Percentiles rank a stretch among this genome's conserved stretches.
Evolutionary conservation across 2,113 vertebrate genomes (phyloP).

Genomic region (Dasyprocta punctata): DNA sequence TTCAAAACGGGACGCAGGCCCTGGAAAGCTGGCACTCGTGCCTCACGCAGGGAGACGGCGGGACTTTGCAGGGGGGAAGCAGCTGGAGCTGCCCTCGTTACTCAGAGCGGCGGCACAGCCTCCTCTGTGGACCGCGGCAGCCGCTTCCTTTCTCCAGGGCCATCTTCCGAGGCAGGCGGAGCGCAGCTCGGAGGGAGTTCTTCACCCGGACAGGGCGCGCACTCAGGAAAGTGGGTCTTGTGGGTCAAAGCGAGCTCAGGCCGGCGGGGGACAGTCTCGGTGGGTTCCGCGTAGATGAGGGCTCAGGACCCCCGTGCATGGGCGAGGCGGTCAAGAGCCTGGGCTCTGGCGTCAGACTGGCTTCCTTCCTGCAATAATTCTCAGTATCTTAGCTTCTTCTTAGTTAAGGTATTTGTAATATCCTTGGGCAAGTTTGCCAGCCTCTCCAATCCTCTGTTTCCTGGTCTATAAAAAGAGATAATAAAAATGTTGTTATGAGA

Average conservation of each 20-base stretch:
- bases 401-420: neutral
- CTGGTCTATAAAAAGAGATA: neutral
- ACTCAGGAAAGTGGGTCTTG: neutral
- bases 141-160: too few species aligned
- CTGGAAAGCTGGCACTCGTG: too few species aligned
- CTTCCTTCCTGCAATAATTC: neutral
- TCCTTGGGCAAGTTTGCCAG: neutral
- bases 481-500: neutral
- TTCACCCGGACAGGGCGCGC: neutral
- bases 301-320: neutral
- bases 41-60: too few species aligned
- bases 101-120: neutral
- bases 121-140: neutral
- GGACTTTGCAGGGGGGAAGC: neutral
- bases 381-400: neutral
- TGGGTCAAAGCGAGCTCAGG: neutral
- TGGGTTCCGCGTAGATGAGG: neutral
- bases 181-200: neutral
- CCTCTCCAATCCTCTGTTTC: neutral
- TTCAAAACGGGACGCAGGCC: too few species aligned
- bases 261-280: neutral
- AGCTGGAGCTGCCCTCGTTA: too few species aligned
- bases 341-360: neutral
- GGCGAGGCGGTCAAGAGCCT: neutral
- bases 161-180: neutral